These are phyloP conservation scores for Oxygymnocypris stewartii DNA, from an alignment of 2,113 vertebrate species.

Conservation along the genomic window DNA sequence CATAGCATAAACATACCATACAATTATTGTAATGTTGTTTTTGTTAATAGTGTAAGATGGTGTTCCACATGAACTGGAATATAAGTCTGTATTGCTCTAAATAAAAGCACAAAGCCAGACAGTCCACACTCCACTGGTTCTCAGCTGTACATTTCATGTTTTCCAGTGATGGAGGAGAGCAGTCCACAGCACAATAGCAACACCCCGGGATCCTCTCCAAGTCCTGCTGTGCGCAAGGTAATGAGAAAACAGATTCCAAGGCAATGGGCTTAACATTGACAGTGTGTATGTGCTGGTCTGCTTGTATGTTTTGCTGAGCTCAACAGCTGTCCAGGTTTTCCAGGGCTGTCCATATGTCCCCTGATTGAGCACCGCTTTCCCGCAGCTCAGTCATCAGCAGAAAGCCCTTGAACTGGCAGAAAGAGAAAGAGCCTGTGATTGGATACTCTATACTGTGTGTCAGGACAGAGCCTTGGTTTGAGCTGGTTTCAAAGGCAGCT, in stretches of 20 bases:
- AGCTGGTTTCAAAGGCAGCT: neutral
- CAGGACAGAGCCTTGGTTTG: neutral
- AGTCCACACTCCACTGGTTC: neutral
- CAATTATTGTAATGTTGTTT: neutral
- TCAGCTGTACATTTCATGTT: conserved; percentile 5
- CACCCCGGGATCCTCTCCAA: neutral
- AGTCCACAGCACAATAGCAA: neutral
- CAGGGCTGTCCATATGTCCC: conserved; percentile 2
- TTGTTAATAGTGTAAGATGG: neutral
- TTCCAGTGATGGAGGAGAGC: conserved; percentile 35
- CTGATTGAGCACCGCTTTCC: conserved; percentile 19
- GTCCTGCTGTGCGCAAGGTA: conserved; percentile 43
- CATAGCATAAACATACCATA: neutral
- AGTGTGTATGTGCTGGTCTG: conserved; percentile 1
- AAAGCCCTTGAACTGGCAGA: conserved; percentile 39
- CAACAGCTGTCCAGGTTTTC: neutral
- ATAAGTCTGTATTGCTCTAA: neutral
- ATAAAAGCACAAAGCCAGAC: neutral
- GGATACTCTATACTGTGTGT: conserved; percentile 28
- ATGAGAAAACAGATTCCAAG: conserved; percentile 12
- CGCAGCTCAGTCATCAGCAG: conserved; percentile 30
- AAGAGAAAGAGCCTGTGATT: conserved; percentile 19
- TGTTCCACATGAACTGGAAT: neutral
- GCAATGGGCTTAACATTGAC: neutral
- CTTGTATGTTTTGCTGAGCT: conserved; percentile 32